Base-by-base conservation (phyloP, 30 jellyfish, hydroid and myxozoan genomes). In the Hydractinia symbiolongicarpus region DNA sequence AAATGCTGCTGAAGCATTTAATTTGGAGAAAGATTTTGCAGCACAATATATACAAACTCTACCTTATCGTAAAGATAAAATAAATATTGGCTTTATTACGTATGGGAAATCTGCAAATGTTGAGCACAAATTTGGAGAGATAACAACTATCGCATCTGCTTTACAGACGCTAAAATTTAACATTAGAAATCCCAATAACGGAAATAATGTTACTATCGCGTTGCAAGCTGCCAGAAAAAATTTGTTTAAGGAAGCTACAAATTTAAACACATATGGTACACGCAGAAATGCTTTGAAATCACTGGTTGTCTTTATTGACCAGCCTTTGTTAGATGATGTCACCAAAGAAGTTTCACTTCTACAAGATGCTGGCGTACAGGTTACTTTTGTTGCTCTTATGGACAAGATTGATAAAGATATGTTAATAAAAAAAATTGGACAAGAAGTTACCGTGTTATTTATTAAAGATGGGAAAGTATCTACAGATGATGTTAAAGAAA, bases 351-450 rank as follows among this genome's bases (percentile, higher is more conserved):
- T 64, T n/a, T n/a, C 19, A 60, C 8, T 86, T 52, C 56, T 83
- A 71, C 72, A 72, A 67, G 76, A 66, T 50, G 44, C 61, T 9
- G 94, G 94, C 17, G 83, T 86, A 19, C 69, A 90, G 19, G 60
- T 90, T 40, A 86, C 78, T n/a, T 88, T 86, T 9, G 69, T 90
- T 8, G 95, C 79, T 7, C n/a, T 86, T 10, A 94, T 89, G 6
- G 71, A 76, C 14, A 76, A 86, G 2, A 72, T 78, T 44, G 16
- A 62, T 60, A 17, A 55, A 49, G 66, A 21, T 58, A 30, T 30
- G 44, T 30, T 30, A 30, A 30, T 30, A 30, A 30, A 30, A 2
- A 30, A 30, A 30, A 30, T 30, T 30, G 44, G 44, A 30, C 44
- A 2, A 30, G 44, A 30, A 30, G 44, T 30, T 30, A 0, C 44